A percentile compares a stretch with the other conserved stretches of the same genome.
These are phyloP conservation scores for Pipa parva DNA, from an alignment of 2,113 vertebrate species.

Conservation along the genomic window DNA sequence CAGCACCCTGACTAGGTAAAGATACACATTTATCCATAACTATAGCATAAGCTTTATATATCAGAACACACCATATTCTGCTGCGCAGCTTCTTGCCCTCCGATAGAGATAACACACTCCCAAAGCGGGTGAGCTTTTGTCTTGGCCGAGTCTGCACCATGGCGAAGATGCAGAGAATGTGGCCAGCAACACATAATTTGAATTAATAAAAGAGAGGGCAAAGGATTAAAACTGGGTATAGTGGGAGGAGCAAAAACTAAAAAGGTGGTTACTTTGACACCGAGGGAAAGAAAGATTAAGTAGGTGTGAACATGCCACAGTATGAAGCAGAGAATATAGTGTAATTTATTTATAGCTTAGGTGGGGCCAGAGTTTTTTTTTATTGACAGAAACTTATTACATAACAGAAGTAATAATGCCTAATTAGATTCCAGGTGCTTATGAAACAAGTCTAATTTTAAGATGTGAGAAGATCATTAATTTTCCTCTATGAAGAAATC, in stretches of 20 bases:
- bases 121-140: slow-evolving; percentile 8
- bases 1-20: too few relatives aligned
- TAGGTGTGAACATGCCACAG: background rate
- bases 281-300: background rate
- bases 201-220: background rate
- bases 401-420: background rate
- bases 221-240: background rate
- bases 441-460: too few relatives aligned
- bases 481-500: too few relatives aligned
- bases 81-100: slow-evolving; percentile 14
- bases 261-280: background rate
- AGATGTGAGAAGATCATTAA: too few relatives aligned
- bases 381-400: slow-evolving; percentile 1
- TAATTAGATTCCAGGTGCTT: too few relatives aligned
- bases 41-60: too few relatives aligned
- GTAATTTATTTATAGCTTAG: background rate
- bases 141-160: slow-evolving; percentile 23
- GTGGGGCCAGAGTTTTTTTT: background rate
- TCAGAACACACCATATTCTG: slow-evolving; percentile 10
- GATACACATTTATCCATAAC: too few relatives aligned
- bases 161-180: background rate
- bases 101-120: slow-evolving; percentile 1
- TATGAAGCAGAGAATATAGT: background rate
- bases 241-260: background rate
- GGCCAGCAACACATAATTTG: background rate